Evolutionary conservation across 2,888 invertebrate species (phyloP).

Genomic region (Eilema depressum): DNA sequence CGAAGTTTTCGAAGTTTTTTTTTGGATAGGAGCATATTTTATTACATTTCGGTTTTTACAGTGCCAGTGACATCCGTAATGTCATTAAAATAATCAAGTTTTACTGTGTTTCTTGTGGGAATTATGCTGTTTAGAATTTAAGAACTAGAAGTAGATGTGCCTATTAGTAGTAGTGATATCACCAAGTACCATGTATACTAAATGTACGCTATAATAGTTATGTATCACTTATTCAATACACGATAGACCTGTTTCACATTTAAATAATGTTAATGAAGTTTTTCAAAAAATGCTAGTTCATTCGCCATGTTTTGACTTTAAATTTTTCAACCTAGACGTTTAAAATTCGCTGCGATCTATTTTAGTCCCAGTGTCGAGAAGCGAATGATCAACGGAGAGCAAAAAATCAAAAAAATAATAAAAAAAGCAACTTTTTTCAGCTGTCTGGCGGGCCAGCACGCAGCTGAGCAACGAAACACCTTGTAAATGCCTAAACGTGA

Average conservation of each 20-base stretch:
- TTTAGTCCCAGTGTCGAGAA: not conserved
- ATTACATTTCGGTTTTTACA: too few relatives aligned
- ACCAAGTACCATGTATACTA: too few relatives aligned
- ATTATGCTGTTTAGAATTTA: too few relatives aligned
- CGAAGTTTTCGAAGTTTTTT: too few relatives aligned
- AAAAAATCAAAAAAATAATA: not conserved
- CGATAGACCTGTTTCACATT: not conserved
- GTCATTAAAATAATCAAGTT: too few relatives aligned
- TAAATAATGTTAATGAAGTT: not conserved
- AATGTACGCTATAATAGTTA: too few relatives aligned
- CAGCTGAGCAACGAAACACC: not conserved
- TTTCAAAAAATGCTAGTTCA: not conserved
- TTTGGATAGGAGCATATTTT: too few relatives aligned
- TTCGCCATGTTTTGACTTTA: not conserved
- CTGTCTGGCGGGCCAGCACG: slow-evolving; percentile 1
- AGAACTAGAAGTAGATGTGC: too few relatives aligned
- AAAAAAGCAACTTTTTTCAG: not conserved
- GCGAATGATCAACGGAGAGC: not conserved
- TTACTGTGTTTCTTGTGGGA: too few relatives aligned
- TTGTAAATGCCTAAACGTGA: slow-evolving; percentile 5
- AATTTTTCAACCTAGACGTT: not conserved
- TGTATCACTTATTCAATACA: not conserved
- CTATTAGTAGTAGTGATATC: too few relatives aligned
- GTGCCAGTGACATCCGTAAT: too few relatives aligned
- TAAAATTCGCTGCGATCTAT: slow-evolving; percentile 2